Percentiles rank a stretch among this genome's conserved stretches.
phyloP scores from a whole-genome alignment of 2,113 vertebrate genomes.

The Datnioides undecimradiatus region DNA sequence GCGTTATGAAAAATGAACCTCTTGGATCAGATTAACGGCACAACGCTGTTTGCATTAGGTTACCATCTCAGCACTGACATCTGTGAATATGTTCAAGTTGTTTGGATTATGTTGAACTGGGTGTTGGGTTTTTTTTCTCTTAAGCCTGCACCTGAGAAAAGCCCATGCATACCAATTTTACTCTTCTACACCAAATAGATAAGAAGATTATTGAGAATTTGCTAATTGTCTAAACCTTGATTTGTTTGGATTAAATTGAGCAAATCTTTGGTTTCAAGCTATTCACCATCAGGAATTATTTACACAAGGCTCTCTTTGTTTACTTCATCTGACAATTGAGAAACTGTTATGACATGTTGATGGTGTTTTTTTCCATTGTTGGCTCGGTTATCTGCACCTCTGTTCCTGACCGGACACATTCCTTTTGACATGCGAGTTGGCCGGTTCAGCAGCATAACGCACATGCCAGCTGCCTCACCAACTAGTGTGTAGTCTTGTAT shows the following conservation, averaged over 20 bases:
- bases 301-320: neutral
- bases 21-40: neutral
- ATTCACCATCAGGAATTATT: neutral
- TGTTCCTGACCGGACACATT: slow-evolving; percentile 20
- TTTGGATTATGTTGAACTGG: no score
- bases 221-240: no score
- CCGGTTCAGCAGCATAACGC: slow-evolving; percentile 41
- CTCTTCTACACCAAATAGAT: neutral
- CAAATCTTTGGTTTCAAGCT: no score
- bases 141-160: neutral
- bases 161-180: neutral
- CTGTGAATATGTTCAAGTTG: no score
- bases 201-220: no score
- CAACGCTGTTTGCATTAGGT: neutral
- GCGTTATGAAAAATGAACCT: neutral
- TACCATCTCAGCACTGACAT: no score
- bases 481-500: no score
- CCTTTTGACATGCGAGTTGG: slow-evolving; percentile 1
- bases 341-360: neutral
- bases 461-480: neutral
- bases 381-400: neutral
- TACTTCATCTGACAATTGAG: neutral
- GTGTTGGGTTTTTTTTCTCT: neutral
- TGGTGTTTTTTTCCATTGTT: slow-evolving; percentile 14
- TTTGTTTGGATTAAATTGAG: no score